Conservation (phyloP, 2,888 invertebrate genomes). For the Leptarthrus brevirostris region DNA sequence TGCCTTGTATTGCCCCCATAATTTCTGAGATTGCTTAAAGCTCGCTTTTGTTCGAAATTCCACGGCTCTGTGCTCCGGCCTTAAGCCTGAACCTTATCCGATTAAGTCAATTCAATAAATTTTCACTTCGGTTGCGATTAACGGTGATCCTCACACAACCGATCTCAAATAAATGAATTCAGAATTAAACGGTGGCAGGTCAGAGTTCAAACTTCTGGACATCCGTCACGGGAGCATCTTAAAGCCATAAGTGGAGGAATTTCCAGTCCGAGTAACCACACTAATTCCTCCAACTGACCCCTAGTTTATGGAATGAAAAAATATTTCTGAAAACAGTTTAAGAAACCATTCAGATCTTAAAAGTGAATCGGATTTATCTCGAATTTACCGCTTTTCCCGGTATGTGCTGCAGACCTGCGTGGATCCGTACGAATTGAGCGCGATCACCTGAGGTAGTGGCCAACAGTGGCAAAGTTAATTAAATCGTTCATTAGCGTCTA, state of each 20-base stretch:
- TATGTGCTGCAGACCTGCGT: no score
- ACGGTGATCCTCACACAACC: conserved; percentile 24
- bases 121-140: conserved; percentile 18
- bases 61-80: neutral
- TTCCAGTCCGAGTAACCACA: neutral
- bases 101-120: conserved; percentile 45
- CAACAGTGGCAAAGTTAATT: conserved; percentile 55
- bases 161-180: conserved; percentile 24
- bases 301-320: conserved; percentile 24
- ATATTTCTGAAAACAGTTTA: conserved; percentile 33
- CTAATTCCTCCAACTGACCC: conserved; percentile 31
- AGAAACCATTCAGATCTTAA: conserved; percentile 24
- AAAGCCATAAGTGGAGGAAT: neutral
- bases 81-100: conserved; percentile 13
- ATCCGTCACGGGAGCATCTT: conserved; percentile 30
- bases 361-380: conserved; percentile 26
- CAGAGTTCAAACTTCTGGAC: neutral
- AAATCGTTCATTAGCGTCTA: conserved; percentile 54
- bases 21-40: neutral
- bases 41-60: conserved; percentile 2
- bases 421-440: neutral
- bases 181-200: conserved; percentile 43
- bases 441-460: conserved; percentile 20
- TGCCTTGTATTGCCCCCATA: conserved; percentile 6
- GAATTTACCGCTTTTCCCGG: conserved; percentile 16